phyloP scores from a whole-genome alignment of 1,140 invertebrate genomes.

The Periplaneta americana region DNA sequence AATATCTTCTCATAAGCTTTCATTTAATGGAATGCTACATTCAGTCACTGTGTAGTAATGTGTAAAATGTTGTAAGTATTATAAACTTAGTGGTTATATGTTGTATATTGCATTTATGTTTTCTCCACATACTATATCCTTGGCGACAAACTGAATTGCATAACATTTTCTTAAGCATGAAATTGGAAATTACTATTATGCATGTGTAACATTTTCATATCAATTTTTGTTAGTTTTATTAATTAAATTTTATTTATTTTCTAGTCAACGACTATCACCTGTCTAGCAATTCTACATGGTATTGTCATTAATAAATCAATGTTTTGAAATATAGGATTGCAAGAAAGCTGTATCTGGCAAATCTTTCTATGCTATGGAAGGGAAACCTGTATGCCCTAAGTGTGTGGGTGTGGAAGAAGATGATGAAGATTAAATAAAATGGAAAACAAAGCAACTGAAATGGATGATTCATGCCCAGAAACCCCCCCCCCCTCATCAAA shows the following conservation, averaged over 20 bases:
- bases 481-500: neutral
- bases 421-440: slow-evolving; percentile 40
- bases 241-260: neutral
- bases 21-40: neutral
- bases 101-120: neutral
- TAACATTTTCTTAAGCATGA: neutral
- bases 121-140: neutral
- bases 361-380: slow-evolving; percentile 93
- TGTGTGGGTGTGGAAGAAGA: slow-evolving; percentile 87
- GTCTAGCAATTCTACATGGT: neutral
- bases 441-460: slow-evolving; percentile 8
- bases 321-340: slow-evolving; percentile 68
- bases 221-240: neutral
- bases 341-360: slow-evolving; percentile 85
- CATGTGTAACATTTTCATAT: neutral
- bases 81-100: neutral
- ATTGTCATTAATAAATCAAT: slow-evolving; percentile 25
- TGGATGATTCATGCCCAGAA: slow-evolving; percentile 3
- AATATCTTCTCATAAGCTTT: neutral
- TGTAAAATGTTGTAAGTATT: too few species aligned
- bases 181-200: neutral
- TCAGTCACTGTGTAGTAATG: neutral
- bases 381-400: slow-evolving; percentile 83
- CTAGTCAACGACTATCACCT: neutral
- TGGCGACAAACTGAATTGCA: neutral